Evolutionary conservation across 92 coral and sea anemone genomes (phyloP).

Genomic region (Metridium senile): DNA sequence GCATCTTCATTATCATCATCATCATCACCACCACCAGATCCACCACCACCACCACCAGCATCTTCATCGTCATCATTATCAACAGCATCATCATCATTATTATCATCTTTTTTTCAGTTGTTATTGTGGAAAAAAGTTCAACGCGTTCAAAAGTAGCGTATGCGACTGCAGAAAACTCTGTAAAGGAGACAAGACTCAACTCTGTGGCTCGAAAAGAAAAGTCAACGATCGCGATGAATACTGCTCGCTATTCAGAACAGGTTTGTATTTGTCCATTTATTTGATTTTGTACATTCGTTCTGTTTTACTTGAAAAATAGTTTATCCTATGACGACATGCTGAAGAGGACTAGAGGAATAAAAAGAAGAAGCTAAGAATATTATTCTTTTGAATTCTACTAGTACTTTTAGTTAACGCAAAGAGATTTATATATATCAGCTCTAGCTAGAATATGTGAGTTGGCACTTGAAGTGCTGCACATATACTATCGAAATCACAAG

Average conservation of each 20-base stretch:
- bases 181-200: constrained; percentile 42
- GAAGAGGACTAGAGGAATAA: too few species aligned
- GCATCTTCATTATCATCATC: not conserved
- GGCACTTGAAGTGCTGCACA: too few species aligned
- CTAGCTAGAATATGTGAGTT: too few species aligned
- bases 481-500: too few species aligned
- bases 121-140: constrained; percentile 43
- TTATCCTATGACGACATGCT: too few species aligned
- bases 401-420: too few species aligned
- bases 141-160: constrained; percentile 39
- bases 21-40: not conserved
- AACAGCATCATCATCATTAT: not conserved
- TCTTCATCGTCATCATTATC: not conserved
- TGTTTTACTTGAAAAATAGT: too few species aligned
- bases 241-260: constrained; percentile 10
- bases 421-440: too few species aligned
- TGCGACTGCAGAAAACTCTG: constrained; percentile 65
- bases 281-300: too few species aligned
- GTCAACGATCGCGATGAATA: not conserved
- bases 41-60: not conserved
- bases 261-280: not conserved
- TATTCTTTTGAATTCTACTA: too few species aligned
- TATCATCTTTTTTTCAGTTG: constrained; percentile 39
- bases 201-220: constrained; percentile 43
- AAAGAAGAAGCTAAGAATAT: too few species aligned